Conservation (phyloP, 2,888 invertebrate genomes). For the Drosophila dives region DNA sequence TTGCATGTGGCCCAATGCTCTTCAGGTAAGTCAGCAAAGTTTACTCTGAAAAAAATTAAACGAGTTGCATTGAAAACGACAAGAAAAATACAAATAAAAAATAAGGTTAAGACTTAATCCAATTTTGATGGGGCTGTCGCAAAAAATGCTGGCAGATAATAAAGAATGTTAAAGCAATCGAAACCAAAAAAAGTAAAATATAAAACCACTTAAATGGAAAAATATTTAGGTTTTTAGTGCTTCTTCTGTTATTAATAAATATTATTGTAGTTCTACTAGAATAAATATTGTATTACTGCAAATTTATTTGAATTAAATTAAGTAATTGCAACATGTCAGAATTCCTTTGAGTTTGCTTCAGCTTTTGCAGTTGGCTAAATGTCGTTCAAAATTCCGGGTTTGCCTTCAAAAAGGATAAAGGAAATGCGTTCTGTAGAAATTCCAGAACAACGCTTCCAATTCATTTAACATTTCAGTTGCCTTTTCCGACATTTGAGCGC, state of each 20-base stretch:
- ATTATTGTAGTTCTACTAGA: neutral
- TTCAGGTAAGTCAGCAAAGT: constrained; percentile 90
- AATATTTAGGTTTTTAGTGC: neutral
- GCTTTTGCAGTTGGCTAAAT: constrained; percentile 27
- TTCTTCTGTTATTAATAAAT: neutral
- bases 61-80: neutral
- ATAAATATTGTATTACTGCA: neutral
- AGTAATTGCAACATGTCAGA: neutral
- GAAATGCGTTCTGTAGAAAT: constrained; percentile 42
- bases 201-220: neutral
- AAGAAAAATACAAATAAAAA: neutral
- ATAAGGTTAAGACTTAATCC: neutral
- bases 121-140: neutral
- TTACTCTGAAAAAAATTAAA: neutral
- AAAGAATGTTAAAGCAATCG: neutral
- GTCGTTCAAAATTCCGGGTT: constrained; percentile 40
- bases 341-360: constrained; percentile 11
- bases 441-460: constrained; percentile 58
- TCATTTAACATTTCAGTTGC: constrained; percentile 64
- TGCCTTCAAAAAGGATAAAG: constrained; percentile 18
- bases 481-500: constrained; percentile 32
- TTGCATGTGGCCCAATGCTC: constrained; percentile 90
- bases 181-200: neutral
- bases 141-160: neutral
- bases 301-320: constrained; percentile 6